These are phyloP conservation scores for Canis aureus DNA, from an alignment of 2,113 vertebrate species.

Conservation along the genomic window DNA sequence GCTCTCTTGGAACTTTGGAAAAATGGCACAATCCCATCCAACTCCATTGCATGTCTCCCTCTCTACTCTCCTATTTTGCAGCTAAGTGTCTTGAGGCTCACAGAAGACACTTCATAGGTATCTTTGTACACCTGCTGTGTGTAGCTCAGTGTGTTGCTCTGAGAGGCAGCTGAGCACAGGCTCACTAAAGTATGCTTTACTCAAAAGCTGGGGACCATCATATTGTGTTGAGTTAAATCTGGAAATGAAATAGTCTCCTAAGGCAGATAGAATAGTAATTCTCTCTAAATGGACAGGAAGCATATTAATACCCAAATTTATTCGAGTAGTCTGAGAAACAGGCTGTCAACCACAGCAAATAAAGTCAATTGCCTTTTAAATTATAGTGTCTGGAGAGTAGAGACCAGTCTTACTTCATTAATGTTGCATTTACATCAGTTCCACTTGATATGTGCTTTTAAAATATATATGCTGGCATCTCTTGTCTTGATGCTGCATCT, in stretches of 20 bases:
- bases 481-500: not conserved
- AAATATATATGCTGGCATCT: not conserved
- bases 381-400: slow-evolving; percentile 9
- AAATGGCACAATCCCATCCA: not conserved
- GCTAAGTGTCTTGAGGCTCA: not conserved
- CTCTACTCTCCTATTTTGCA: not conserved
- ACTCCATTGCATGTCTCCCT: not conserved
- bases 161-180: not conserved
- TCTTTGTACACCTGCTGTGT: not conserved
- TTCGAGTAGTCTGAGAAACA: slow-evolving; percentile 60
- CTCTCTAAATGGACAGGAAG: slow-evolving; percentile 73
- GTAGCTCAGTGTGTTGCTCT: not conserved
- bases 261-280: slow-evolving; percentile 49
- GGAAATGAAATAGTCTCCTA: slow-evolving; percentile 61
- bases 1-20: not conserved
- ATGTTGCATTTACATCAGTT: slow-evolving; percentile 1
- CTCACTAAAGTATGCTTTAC: slow-evolving; percentile 17
- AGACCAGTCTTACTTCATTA: slow-evolving; percentile 21
- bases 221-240: slow-evolving; percentile 60
- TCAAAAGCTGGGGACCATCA: slow-evolving; percentile 24
- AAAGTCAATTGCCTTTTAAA: slow-evolving; percentile 64
- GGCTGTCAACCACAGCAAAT: slow-evolving; percentile 61
- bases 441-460: not conserved
- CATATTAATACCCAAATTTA: slow-evolving; percentile 76
- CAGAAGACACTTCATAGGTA: not conserved